Evolutionary conservation across 1,140 invertebrate genomes (phyloP).

Genomic region (Ruditapes philippinarum): DNA sequence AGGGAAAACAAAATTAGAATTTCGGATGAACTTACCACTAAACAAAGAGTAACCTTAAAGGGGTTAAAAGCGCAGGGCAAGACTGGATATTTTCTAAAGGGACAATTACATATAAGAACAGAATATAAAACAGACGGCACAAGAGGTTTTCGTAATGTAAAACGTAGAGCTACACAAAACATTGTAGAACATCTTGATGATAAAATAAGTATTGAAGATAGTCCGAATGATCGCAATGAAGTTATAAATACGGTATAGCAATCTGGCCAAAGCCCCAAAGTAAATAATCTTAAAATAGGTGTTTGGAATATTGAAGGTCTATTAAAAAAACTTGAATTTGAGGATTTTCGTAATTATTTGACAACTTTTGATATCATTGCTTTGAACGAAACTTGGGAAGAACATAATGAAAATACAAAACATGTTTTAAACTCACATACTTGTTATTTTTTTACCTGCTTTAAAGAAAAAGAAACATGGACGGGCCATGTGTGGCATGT

Average conservation of each 20-base stretch:
- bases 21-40: background rate
- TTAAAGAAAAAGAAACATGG: background rate
- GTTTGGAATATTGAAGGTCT: conserved; percentile 2
- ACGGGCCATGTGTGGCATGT: background rate
- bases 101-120: background rate
- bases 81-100: background rate
- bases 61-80: background rate
- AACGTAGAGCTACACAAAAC: background rate
- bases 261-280: background rate
- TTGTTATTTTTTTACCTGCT: conserved; percentile 10
- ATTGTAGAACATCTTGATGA: background rate
- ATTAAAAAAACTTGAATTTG: background rate
- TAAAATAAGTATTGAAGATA: background rate
- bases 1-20: background rate
- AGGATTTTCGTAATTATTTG: background rate
- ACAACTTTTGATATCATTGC: background rate
- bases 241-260: background rate
- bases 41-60: background rate
- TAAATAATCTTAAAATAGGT: background rate
- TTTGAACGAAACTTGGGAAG: background rate
- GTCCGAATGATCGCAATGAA: background rate
- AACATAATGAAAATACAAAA: background rate
- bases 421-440: background rate
- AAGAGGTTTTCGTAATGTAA: background rate
- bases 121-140: background rate